Conservation (phyloP, 2,797 vertebrate species). For the Typhlichthys subterraneus region DNA sequence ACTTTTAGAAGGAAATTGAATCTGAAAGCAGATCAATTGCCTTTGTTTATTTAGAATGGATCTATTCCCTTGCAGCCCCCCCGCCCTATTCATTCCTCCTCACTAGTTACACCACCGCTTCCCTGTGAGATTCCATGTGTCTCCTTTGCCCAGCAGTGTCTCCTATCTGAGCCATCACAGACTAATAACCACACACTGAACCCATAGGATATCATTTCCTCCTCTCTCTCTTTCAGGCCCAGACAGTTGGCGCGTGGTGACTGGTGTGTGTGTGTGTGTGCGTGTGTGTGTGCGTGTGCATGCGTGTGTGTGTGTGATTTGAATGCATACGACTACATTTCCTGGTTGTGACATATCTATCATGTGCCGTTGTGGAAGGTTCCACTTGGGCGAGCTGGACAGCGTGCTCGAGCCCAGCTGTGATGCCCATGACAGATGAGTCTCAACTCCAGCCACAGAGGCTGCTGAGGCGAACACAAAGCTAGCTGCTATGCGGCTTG, state of each 20-base stretch:
- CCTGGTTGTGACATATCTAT: constrained; percentile 67
- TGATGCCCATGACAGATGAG: constrained; percentile 67
- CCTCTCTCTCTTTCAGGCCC: constrained; percentile 31
- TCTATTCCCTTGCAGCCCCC: background rate
- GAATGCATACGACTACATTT: constrained; percentile 69
- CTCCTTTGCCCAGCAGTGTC: constrained; percentile 13
- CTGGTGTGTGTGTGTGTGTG: constrained; percentile 25
- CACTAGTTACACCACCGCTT: background rate
- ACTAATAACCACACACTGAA: constrained; percentile 6
- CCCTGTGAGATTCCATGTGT: background rate
- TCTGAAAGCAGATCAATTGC: constrained; percentile 16
- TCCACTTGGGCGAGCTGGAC: constrained; percentile 52
- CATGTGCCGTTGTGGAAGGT: constrained; percentile 54
- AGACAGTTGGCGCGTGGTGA: constrained; percentile 30
- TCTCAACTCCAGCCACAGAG: constrained; percentile 43
- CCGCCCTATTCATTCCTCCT: background rate
- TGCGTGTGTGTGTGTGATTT: constrained; percentile 49
- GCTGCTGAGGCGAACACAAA: constrained; percentile 51
- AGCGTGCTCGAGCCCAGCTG: constrained; percentile 34
- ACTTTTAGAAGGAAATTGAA: constrained; percentile 10
- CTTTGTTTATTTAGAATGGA: constrained; percentile 4
- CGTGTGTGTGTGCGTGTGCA: constrained; percentile 33
- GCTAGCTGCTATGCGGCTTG: constrained; percentile 49
- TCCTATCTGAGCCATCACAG: constrained; percentile 12
- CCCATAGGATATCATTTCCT: constrained; percentile 37